phyloP scores from a whole-genome alignment of 1,140 invertebrate genomes.

The Drosophila baimaii region DNA sequence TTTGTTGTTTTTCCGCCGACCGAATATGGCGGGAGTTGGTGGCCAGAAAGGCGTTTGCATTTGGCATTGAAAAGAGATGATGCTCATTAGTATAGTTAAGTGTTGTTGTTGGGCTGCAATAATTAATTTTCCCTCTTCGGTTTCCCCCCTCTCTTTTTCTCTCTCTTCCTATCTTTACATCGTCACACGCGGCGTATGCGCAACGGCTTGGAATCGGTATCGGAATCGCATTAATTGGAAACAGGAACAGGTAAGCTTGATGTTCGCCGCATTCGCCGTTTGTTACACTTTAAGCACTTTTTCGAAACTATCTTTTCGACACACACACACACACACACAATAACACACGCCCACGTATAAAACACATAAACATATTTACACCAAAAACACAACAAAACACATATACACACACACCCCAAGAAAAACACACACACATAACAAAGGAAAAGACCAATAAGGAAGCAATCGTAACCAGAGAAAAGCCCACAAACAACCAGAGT shows the following conservation, averaged over 20 bases:
- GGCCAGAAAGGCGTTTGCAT: constrained; percentile 56
- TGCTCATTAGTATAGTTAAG: constrained; percentile 31
- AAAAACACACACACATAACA: constrained; percentile 44
- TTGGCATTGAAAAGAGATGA: constrained; percentile 80
- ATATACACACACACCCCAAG: constrained; percentile 27
- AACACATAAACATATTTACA: constrained; percentile 39
- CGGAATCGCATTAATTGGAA: constrained; percentile 37
- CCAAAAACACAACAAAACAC: constrained; percentile 28
- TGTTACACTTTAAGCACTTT: constrained; percentile 80
- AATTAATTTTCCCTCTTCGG: constrained; percentile 49
- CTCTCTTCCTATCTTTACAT: constrained; percentile 3
- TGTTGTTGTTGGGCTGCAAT: constrained; percentile 22
- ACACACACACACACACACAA: constrained; percentile 45
- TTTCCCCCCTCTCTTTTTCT: constrained; percentile 29
- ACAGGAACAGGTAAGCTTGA: constrained; percentile 77
- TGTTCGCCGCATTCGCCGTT: constrained; percentile 63
- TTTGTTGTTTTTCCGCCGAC: constrained; percentile 36
- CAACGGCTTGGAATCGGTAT: constrained; percentile 35
- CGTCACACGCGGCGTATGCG: constrained; percentile 49
- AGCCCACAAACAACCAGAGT: constrained; percentile 46
- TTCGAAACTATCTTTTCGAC: constrained; percentile 76
- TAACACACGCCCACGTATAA: constrained; percentile 18
- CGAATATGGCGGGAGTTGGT: constrained; percentile 25
- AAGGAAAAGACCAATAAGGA: constrained; percentile 70
- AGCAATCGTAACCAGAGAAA: constrained; percentile 59